Base-by-base conservation (phyloP, 2,113 vertebrate species). In the Chiloscyllium plagiosum region DNA sequence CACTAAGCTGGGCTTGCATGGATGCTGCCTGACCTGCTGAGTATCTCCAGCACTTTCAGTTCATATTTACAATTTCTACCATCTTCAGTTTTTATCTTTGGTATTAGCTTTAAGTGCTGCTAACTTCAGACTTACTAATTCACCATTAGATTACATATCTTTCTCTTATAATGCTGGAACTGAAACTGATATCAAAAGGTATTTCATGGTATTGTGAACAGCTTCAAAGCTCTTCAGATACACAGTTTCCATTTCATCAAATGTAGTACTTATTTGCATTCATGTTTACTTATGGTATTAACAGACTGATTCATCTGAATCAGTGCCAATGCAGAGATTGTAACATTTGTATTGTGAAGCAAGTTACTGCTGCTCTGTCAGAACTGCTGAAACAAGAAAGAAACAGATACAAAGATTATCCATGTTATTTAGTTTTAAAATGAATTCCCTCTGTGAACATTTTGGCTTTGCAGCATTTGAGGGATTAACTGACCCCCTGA, bases 401-500 rank as follows among this genome's bases (percentile, higher is more conserved):
- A 72, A 96, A 95, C 96, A 33, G 65, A 96, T 95, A 96, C 96
- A 37, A 97, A 97, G 97, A 96, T 98, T 97, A 97, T 96, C 96
- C 97, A 47, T 95, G 96, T 96, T 80, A 52, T 97, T 97, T 97
- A 96, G 96, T 96, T 97, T 97, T 96, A 96, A 96, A 97, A 97
- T 96, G 78, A 97, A 97, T 96, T 96, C 96, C 96, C 96, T 96
- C 86, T 96, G 29, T 97, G 96, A 96, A 96, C 97, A 96, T 96
- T 96, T 96, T 96, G 97, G 97, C 96, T 97, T 97, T 97, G 94
- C 96, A 96, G 90, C 68, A 96, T 96, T 96, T 96, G 96, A 97
- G 96, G 97, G 97, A 98, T 98, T 98, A 98, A 97, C 17, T 97
- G 97, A 97, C 97, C 96, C 97, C 96, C 12, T 47, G 89, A 42